Base-by-base conservation (phyloP, 2,113 vertebrate genomes). In the Numida meleagris region DNA sequence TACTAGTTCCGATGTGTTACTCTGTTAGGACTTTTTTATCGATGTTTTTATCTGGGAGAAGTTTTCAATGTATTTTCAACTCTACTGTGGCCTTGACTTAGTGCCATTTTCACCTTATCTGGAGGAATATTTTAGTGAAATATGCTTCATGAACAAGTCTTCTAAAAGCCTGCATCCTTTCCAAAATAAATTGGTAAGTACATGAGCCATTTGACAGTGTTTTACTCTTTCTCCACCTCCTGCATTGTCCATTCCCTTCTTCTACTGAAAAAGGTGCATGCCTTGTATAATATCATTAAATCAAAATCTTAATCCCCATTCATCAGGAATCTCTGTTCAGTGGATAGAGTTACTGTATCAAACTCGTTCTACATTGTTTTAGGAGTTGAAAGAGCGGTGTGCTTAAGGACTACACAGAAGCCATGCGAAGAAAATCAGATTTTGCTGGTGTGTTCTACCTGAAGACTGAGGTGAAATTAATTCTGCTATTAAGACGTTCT, bases 351-450 rank as follows among this genome's bases (percentile, higher is more conserved):
- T 14, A 67, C 14, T 78, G 31, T 45, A 36, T 40, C 38, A 61
- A 33, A 46, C 14, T 40, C 38, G 57, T 38, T 19, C 17, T 67
- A 9, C 7, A 27, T 36, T 42, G 16, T 36, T 80, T 67, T n/a
- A 51, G 4, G 14, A 63, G 11, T 2, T 66, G 33, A 65, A 29
- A 81, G 43, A 74, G 19, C 46, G 71, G 20, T 0, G 0, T 36
- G 4, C 48, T 50, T 38, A 74, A 78, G 27, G 24, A 53, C 21
- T 46, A 29, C 12, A 40, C 7, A 50, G 29, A 86, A 87, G 45
- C 51, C 20, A 76, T 25, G 12, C 29, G 42, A 25, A 5, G 13
- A 29, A 68, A 76, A 79, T 50, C 5, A 43, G 24, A 24, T 23
- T 86, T 88, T 92, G 84, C 25, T 55, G 10, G 50, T 4, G 0